Evolutionary conservation across 2,797 vertebrate genomes (phyloP).

Genomic region (Onychomys leucogaster): DNA sequence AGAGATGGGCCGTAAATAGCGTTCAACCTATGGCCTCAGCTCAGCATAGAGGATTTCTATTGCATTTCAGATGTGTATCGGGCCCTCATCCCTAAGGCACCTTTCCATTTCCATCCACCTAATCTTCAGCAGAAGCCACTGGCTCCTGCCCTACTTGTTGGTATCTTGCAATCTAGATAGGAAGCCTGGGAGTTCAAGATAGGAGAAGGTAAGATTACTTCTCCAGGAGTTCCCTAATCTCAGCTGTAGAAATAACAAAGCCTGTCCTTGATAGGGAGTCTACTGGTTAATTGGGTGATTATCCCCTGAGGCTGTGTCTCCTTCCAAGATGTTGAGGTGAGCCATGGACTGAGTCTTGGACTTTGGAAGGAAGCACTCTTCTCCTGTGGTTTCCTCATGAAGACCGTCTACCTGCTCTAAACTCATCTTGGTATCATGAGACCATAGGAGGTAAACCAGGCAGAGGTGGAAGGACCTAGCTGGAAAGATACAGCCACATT

Average conservation of each 20-base stretch:
- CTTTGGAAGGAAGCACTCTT: not conserved
- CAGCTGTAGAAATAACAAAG: not conserved
- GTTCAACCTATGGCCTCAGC: not conserved
- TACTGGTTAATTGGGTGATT: conserved; percentile 63
- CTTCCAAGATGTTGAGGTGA: not conserved
- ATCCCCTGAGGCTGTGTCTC: not conserved
- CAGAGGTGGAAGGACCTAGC: not conserved
- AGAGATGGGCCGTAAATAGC: not conserved
- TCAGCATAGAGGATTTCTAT: not conserved
- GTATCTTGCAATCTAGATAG: not conserved
- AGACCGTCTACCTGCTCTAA: not conserved
- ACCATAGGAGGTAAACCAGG: not conserved
- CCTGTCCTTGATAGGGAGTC: not conserved
- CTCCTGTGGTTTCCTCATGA: not conserved
- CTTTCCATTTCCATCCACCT: not conserved
- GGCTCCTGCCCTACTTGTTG: not conserved
- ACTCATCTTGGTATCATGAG: not conserved
- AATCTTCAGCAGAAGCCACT: not conserved
- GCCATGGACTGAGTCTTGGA: not conserved
- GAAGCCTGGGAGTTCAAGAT: not conserved
- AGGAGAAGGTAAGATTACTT: conserved; percentile 49
- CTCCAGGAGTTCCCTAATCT: conserved; percentile 17
- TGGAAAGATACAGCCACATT: not conserved
- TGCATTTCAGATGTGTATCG: conserved; percentile 6
- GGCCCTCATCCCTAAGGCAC: not conserved